Evolutionary conservation across 2,888 invertebrate genomes (phyloP).

Genomic region (Heliconius aoede): DNA sequence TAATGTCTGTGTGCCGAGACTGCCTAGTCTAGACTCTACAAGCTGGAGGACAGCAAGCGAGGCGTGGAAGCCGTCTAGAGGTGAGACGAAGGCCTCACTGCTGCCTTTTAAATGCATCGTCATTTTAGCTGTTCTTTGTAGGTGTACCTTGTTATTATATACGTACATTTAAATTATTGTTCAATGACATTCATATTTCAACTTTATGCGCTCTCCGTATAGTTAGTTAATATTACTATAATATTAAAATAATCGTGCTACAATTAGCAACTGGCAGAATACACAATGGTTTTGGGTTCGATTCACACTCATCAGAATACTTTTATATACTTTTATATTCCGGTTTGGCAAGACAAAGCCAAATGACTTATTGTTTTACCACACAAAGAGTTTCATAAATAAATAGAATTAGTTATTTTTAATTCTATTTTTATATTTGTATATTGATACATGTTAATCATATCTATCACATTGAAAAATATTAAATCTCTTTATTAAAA

Average conservation of each 20-base stretch:
- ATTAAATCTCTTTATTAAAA: too few relatives aligned
- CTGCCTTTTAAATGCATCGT: constrained; percentile 69
- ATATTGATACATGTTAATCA: too few relatives aligned
- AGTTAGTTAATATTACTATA: not conserved
- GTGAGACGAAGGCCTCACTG: constrained; percentile 69
- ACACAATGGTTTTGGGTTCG: not conserved
- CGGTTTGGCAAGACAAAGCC: too few relatives aligned
- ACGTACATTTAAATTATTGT: not conserved
- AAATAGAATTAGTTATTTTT: too few relatives aligned
- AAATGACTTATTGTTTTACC: too few relatives aligned
- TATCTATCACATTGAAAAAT: too few relatives aligned
- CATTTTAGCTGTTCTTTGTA: constrained; percentile 43
- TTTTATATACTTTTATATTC: too few relatives aligned
- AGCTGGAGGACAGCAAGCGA: constrained; percentile 67
- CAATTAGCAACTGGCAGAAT: not conserved
- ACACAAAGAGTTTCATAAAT: too few relatives aligned
- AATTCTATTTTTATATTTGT: too few relatives aligned
- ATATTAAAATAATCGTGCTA: not conserved
- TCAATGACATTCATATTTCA: not conserved
- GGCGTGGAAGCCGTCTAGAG: constrained; percentile 70
- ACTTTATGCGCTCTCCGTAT: not conserved
- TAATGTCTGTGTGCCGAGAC: constrained; percentile 50
- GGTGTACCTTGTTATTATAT: not conserved
- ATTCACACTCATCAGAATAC: too few relatives aligned
- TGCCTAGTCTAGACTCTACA: constrained; percentile 70